These are phyloP conservation scores for Sanderia malayensis DNA, from an alignment of 30 jellyfish, hydroid and myxozoan species.

Conservation along the genomic window DNA sequence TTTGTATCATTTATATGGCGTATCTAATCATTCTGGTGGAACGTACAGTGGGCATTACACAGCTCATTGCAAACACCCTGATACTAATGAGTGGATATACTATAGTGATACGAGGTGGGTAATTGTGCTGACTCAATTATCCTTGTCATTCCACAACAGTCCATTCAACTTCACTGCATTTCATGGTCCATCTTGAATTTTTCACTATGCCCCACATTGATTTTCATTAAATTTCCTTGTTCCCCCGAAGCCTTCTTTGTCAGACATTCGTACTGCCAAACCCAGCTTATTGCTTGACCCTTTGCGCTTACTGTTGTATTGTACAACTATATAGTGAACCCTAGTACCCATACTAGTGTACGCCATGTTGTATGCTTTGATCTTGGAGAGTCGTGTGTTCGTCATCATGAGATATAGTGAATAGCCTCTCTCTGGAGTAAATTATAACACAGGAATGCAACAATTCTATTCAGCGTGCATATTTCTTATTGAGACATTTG, in stretches of 20 bases:
- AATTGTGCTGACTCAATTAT: not conserved
- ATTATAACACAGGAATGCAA: too few species aligned
- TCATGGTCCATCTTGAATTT: too few species aligned
- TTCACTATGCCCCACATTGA: too few species aligned
- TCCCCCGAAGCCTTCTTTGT: not conserved
- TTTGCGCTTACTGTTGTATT: not conserved
- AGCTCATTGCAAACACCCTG: constrained; percentile 92
- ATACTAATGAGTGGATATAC: constrained; percentile 66
- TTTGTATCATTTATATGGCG: constrained; percentile 63
- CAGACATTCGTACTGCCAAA: not conserved
- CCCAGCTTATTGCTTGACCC: not conserved
- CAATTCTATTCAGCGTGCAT: too few species aligned
- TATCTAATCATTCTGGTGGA: constrained; percentile 91
- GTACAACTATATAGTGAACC: not conserved
- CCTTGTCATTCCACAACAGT: too few species aligned
- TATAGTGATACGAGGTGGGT: constrained; percentile 79
- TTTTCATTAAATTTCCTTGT: not conserved
- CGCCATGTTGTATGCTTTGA: too few species aligned
- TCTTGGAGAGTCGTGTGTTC: too few species aligned
- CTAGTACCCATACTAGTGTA: too few species aligned
- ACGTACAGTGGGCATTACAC: constrained; percentile 97
- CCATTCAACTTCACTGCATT: too few species aligned
- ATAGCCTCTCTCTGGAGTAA: too few species aligned
- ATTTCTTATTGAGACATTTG: too few species aligned
- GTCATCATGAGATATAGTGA: too few species aligned